phyloP scores from a whole-genome alignment of 2,888 invertebrate species.

The Aphodius sticticus region DNA sequence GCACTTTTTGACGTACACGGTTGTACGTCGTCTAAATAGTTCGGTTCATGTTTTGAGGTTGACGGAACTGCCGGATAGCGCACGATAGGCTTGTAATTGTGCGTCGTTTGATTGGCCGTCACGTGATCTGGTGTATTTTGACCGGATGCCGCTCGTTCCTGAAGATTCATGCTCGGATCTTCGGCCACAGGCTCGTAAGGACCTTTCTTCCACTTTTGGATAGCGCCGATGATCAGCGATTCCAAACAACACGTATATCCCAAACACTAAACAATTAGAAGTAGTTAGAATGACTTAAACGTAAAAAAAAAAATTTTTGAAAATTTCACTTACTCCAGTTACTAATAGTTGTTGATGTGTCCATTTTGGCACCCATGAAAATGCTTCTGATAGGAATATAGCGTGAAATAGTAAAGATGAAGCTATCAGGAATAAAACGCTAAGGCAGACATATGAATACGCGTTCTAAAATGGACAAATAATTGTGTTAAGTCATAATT shows the following conservation, averaged over 20 bases:
- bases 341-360: constrained; percentile 75
- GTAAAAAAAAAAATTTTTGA: background rate
- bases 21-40: constrained; percentile 60
- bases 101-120: constrained; percentile 56
- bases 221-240: constrained; percentile 66
- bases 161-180: constrained; percentile 68
- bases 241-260: constrained; percentile 70
- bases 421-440: constrained; percentile 74
- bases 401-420: constrained; percentile 75
- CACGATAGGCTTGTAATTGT: constrained; percentile 59
- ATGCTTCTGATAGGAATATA: constrained; percentile 70
- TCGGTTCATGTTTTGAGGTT: constrained; percentile 61
- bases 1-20: constrained; percentile 61
- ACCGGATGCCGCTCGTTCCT: constrained; percentile 56
- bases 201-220: constrained; percentile 66
- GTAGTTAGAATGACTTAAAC: background rate
- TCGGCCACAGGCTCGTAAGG: constrained; percentile 70
- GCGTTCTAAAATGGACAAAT: constrained; percentile 66
- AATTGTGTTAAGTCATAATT: background rate
- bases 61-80: constrained; percentile 58
- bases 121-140: constrained; percentile 54
- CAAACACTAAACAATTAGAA: constrained; percentile 61
- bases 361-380: constrained; percentile 75
- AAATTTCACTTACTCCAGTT: constrained; percentile 65
- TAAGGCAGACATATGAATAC: constrained; percentile 76